Base-by-base conservation (phyloP, 2,113 vertebrate genomes). In the Pollimyrus isidori region DNA sequence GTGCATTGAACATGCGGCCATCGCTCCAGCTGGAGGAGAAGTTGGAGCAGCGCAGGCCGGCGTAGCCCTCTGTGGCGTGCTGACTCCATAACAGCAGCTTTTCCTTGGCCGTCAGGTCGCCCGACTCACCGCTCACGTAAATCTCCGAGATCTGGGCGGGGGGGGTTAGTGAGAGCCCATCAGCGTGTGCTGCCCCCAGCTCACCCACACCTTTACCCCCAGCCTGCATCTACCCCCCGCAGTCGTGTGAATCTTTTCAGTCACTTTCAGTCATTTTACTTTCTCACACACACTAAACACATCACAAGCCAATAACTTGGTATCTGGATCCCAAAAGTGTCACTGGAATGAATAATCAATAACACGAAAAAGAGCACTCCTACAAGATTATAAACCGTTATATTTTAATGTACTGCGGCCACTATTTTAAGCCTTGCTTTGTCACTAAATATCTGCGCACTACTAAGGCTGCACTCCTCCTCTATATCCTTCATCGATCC, bases 51-150 rank as follows among this genome's bases (percentile, higher is more conserved):
- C 98, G 98, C n/a, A 99, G 93, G 87, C 97, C 97, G 1, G 97
- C 94, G 92, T 98, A 99, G 91, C 97, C 97, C 21, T 98, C 97
- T 0, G 95, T 98, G 90, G 98, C 97, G 93, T 99, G 96, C 94
- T 98, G 97, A 0, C 97, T 98, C 98, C 98, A 99, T 86, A 99
- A 91, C 73, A 99, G 95, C 93, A 99, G 96, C 93, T 99, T 99
- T 93, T 99, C 98, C 95, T 99, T 99, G 93, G 98, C 98, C 0
- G 98, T 99, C 96, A 99, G 97, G 91, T 99, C 98, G 52, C 97
- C 97, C 0, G 97, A 97, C 91, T 99, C 98, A 9, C 98, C 98
- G 0, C 98, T 97, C 94, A 99, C 98, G 90, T 99, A 99, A 93
- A 99, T 99, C 94, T 99, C 98, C 0, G 98, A 99, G 92, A 99